Percentiles rank a stretch among this genome's conserved stretches.
Evolutionary conservation across 2,797 vertebrate genomes (phyloP).

Genomic region (Chaunax sp.): DNA sequence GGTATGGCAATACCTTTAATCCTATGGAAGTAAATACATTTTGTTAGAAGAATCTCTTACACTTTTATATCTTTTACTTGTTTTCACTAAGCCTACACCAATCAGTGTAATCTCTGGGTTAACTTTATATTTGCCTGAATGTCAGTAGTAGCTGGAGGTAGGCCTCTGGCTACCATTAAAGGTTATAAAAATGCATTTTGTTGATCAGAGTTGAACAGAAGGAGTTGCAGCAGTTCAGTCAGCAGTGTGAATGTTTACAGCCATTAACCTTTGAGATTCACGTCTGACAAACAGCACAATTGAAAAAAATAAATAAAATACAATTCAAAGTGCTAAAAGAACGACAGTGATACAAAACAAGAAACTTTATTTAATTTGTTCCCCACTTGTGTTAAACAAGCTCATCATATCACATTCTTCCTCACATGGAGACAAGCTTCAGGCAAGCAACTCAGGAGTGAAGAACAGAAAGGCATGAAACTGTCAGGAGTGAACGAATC

Average conservation of each 20-base stretch:
- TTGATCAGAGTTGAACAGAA: conserved; percentile 27
- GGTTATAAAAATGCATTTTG: conserved; percentile 27
- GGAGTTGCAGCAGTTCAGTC: conserved; percentile 2
- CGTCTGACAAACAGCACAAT: background rate
- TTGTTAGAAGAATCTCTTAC: background rate
- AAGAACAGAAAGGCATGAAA: conserved; percentile 81
- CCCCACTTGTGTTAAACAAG: conserved; percentile 73
- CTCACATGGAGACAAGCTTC: conserved; percentile 73
- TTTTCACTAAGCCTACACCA: background rate
- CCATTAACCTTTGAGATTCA: conserved; percentile 13
- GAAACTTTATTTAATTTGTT: conserved; percentile 83
- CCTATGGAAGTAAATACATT: background rate
- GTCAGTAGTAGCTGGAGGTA: conserved; percentile 2
- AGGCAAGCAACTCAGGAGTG: conserved; percentile 65
- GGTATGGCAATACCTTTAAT: no score
- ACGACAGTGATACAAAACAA: conserved; percentile 78
- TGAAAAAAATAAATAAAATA: no score
- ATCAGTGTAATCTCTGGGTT: background rate
- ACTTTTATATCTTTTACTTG: no score
- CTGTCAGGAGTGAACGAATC: conserved; percentile 44
- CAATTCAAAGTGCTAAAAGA: conserved; percentile 18
- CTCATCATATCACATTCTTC: conserved; percentile 73
- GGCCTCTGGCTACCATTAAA: background rate
- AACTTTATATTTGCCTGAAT: background rate
- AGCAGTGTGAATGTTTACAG: background rate